phyloP scores from a whole-genome alignment of 2,888 invertebrate genomes.

The Latheticus oryzae region DNA sequence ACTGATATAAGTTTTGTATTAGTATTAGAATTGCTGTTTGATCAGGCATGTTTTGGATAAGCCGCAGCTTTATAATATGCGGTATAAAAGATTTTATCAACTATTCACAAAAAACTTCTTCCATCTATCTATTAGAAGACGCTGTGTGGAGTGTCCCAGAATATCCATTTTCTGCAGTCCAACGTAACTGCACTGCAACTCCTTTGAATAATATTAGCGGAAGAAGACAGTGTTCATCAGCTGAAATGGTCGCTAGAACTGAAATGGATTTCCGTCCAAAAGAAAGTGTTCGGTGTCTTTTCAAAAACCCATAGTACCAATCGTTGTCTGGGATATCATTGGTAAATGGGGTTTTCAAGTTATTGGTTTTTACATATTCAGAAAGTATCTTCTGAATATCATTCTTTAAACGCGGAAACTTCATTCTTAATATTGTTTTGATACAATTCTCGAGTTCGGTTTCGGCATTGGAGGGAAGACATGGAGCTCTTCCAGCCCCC shows the following conservation, averaged over 20 bases:
- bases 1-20: no score
- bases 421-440: no score
- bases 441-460: no score
- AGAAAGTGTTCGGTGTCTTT: slow-evolving; percentile 42
- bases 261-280: slow-evolving; percentile 51
- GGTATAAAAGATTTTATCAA: slow-evolving; percentile 48
- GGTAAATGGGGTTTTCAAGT: no score
- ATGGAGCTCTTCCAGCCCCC: no score
- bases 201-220: slow-evolving; percentile 53
- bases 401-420: no score
- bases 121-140: slow-evolving; percentile 52
- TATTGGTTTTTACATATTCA: no score
- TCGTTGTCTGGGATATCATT: no score
- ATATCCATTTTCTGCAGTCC: slow-evolving; percentile 44
- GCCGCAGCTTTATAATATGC: slow-evolving; percentile 31
- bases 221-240: slow-evolving; percentile 46
- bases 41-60: slow-evolving; percentile 30
- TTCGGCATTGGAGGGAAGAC: no score
- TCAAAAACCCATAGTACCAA: slow-evolving; percentile 47
- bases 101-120: slow-evolving; percentile 50
- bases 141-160: slow-evolving; percentile 50
- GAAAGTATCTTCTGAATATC: no score
- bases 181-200: slow-evolving; percentile 48
- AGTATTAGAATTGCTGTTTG: no score
- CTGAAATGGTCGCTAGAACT: slow-evolving; percentile 49